These are phyloP conservation scores for Parthenolecanium corni DNA, from an alignment of 2,888 invertebrate species.

Conservation along the genomic window DNA sequence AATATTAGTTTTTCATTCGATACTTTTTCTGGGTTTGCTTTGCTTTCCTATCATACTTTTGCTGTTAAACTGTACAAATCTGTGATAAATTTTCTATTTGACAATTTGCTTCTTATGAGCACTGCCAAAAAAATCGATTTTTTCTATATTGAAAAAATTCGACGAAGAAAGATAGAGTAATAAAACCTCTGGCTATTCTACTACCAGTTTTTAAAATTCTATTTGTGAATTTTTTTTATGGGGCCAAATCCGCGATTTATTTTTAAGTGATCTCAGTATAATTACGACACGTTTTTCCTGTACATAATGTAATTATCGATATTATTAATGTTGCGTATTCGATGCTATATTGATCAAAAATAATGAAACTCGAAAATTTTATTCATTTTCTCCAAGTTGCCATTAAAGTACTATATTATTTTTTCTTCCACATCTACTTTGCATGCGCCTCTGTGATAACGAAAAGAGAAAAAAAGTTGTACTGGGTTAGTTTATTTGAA, in stretches of 20 bases:
- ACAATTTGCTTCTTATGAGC: constrained; percentile 3
- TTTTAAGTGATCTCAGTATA: constrained; percentile 16
- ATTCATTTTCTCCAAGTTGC: constrained; percentile 18
- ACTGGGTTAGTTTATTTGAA: background rate
- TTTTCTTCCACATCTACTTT: background rate
- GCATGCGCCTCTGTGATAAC: background rate
- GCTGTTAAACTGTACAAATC: background rate
- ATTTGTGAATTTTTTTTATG: background rate
- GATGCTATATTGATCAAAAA: constrained; percentile 10
- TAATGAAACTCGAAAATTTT: background rate
- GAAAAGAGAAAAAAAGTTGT: background rate
- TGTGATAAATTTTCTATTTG: background rate
- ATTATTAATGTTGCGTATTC: background rate
- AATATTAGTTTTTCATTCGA: background rate
- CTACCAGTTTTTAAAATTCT: background rate
- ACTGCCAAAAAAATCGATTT: constrained; percentile 14
- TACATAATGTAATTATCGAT: background rate
- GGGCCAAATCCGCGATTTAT: constrained; percentile 6
- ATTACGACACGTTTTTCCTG: background rate
- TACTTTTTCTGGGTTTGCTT: background rate
- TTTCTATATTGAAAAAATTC: background rate
- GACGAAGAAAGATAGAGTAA: background rate
- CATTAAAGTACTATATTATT: background rate
- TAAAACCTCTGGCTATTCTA: background rate
- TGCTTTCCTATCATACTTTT: too few species aligned